phyloP scores from a whole-genome alignment of 2,797 vertebrate species.

The Coilia nasus region DNA sequence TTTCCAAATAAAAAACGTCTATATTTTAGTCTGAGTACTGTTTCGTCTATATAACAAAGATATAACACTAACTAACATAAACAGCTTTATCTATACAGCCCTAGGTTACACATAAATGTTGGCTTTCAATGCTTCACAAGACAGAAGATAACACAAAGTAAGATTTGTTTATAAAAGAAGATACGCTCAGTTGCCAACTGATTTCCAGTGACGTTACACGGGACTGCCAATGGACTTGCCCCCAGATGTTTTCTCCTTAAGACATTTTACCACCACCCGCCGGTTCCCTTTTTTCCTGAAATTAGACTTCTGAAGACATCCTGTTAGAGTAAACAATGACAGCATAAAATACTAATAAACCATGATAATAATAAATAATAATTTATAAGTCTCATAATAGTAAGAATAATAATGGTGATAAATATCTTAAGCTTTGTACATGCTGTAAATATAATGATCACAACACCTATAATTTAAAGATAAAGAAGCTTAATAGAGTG shows the following conservation, averaged over 20 bases:
- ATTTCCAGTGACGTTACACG: background rate
- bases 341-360: no score
- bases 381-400: no score
- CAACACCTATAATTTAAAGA: background rate
- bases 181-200: background rate
- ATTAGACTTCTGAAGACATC: background rate
- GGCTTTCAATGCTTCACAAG: background rate
- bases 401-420: no score
- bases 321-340: background rate
- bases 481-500: background rate
- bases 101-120: background rate
- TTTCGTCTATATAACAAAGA: background rate
- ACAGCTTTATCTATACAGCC: background rate
- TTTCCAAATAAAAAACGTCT: background rate
- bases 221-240: background rate
- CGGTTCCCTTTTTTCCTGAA: background rate
- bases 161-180: background rate
- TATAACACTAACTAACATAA: background rate
- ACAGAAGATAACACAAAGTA: background rate
- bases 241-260: background rate
- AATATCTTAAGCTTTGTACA: background rate
- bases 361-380: no score
- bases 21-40: background rate
- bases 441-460: background rate
- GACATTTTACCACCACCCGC: background rate